Percentiles rank a stretch among this genome's conserved stretches.
Evolutionary conservation across 1,140 invertebrate species (phyloP).

Genomic region (Parasteatoda tepidariorum): DNA sequence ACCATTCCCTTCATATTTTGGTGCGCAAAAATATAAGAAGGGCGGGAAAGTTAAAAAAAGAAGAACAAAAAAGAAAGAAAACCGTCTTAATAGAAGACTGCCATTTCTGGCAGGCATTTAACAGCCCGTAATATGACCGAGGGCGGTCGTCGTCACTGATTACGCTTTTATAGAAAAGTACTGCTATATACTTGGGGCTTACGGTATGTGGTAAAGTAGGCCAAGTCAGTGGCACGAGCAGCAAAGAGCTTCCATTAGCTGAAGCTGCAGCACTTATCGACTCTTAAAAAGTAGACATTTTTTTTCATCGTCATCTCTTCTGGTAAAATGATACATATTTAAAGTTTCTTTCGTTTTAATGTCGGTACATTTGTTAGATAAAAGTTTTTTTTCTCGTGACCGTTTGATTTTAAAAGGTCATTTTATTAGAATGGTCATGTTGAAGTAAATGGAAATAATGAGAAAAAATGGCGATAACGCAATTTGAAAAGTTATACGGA

Average conservation of each 20-base stretch:
- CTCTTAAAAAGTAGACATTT: neutral
- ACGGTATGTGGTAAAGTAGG: neutral
- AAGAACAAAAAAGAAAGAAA: neutral
- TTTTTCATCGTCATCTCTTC: no score
- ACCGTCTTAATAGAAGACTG: slow-evolving; percentile 48
- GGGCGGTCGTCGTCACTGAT: slow-evolving; percentile 47
- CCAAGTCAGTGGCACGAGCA: neutral
- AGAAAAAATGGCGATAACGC: no score
- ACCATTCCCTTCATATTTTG: slow-evolving; percentile 34
- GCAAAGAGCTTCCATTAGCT: neutral
- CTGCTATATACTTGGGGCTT: neutral
- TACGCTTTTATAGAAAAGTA: slow-evolving; percentile 54
- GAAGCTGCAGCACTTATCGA: neutral
- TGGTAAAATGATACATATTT: neutral
- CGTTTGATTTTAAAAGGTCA: neutral
- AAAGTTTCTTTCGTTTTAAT: neutral
- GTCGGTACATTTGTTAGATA: neutral
- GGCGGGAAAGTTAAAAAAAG: neutral
- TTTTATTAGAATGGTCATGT: no score
- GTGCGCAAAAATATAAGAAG: neutral
- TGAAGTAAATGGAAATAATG: no score
- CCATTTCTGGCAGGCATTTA: slow-evolving; percentile 59
- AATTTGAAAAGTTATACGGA: no score
- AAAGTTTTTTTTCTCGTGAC: neutral
- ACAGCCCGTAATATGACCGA: slow-evolving; percentile 55